These are phyloP conservation scores for Pelecanus crispus DNA, from an alignment of 2,113 vertebrate species.

Conservation along the genomic window DNA sequence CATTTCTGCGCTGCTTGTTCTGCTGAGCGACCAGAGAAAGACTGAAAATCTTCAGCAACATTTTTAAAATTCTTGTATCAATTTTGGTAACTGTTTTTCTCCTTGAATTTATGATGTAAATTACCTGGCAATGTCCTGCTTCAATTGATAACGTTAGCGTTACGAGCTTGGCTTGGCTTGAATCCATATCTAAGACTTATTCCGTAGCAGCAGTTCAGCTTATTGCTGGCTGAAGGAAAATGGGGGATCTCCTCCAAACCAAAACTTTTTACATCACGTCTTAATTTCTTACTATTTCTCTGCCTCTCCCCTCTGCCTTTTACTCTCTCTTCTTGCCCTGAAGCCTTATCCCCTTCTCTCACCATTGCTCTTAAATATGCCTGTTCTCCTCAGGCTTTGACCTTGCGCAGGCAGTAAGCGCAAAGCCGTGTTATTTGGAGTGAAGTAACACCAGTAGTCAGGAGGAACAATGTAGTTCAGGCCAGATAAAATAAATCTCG, in stretches of 20 bases:
- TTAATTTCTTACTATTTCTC: background rate
- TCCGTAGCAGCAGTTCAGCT: background rate
- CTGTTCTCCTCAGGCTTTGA: constrained; percentile 66
- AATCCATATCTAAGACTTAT: background rate
- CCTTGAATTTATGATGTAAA: background rate
- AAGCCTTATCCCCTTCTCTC: background rate
- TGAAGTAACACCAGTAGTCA: constrained; percentile 78
- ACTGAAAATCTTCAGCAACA: background rate
- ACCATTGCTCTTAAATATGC: constrained; percentile 4
- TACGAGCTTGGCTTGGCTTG: background rate
- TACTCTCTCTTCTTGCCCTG: background rate
- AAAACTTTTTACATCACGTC: background rate
- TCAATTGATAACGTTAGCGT: constrained; percentile 1
- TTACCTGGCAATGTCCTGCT: background rate
- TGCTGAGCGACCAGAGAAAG: background rate
- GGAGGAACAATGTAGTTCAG: constrained; percentile 79
- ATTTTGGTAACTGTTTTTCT: background rate
- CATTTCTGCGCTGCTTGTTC: background rate
- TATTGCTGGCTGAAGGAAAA: background rate
- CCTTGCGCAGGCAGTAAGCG: constrained; percentile 59
- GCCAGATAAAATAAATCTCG: constrained; percentile 83
- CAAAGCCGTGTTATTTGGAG: constrained; percentile 69
- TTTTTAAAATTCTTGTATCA: background rate
- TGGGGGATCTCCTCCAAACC: background rate
- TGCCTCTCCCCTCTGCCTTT: background rate